Evolutionary conservation across 2,888 invertebrate species (phyloP).

Genomic region (Epinotia ramella): DNA sequence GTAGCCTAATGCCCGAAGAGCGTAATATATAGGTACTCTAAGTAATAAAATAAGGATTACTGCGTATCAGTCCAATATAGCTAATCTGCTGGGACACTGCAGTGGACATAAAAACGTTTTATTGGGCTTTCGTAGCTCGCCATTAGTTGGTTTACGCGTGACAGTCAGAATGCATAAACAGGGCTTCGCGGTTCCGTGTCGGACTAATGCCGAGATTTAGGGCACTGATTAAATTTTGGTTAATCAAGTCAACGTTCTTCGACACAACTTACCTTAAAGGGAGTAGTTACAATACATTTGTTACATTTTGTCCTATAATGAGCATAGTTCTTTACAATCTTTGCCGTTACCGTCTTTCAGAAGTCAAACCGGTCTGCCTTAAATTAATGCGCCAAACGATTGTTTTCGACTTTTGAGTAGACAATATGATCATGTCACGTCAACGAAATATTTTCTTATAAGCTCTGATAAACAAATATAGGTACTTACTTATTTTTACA

Average conservation of each 20-base stretch:
- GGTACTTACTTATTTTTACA: too few species aligned
- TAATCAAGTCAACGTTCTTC: constrained; percentile 11
- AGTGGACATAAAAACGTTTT: constrained; percentile 67
- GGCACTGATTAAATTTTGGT: constrained; percentile 35
- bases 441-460: too few species aligned
- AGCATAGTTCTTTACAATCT: too few species aligned
- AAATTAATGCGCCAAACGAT: too few species aligned
- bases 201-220: constrained; percentile 12
- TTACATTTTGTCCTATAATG: too few species aligned
- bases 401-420: too few species aligned
- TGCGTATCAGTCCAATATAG: constrained; percentile 54
- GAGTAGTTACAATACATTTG: too few species aligned
- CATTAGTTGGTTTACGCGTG: constrained; percentile 55
- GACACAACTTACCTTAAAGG: too few species aligned
- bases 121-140: constrained; percentile 64
- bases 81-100: constrained; percentile 60
- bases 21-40: constrained; percentile 23
- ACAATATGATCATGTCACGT: too few species aligned
- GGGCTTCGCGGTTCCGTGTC: background rate
- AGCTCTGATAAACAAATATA: too few species aligned
- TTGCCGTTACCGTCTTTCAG: too few species aligned
- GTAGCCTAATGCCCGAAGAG: constrained; percentile 25
- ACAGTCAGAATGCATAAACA: constrained; percentile 30
- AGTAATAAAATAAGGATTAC: constrained; percentile 46
- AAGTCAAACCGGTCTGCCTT: too few species aligned